These are phyloP conservation scores for Micronisus gabar DNA, from an alignment of 2,113 vertebrate species.

Conservation along the genomic window DNA sequence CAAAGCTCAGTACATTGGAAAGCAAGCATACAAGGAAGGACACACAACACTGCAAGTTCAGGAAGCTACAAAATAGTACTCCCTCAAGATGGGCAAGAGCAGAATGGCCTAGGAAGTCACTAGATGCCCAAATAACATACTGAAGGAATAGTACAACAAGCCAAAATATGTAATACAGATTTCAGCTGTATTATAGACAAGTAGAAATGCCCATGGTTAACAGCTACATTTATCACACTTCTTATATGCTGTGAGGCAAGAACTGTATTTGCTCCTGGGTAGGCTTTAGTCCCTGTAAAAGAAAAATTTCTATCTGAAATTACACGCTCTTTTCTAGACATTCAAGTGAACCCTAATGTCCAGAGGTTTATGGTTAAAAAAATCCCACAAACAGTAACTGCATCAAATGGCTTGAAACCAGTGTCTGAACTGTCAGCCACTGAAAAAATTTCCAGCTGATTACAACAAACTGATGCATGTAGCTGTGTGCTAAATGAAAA, in stretches of 20 bases:
- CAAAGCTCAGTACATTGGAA: not conserved
- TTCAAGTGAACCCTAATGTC: not conserved
- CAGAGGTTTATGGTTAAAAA: not conserved
- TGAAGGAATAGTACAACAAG: not conserved
- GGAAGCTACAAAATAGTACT: not conserved
- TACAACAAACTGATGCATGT: not conserved
- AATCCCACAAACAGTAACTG: not conserved
- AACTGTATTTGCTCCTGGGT: not conserved
- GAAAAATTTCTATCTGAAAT: not conserved
- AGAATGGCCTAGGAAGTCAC: not conserved
- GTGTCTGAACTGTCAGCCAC: not conserved
- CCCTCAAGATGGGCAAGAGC: not conserved
- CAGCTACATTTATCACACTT: not conserved
- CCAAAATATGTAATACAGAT: not conserved
- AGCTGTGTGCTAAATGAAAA: not conserved
- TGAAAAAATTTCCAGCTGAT: not conserved
- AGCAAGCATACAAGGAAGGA: not conserved
- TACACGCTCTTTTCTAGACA: not conserved
- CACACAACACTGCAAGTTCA: not conserved
- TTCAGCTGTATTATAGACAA: not conserved
- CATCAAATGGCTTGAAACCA: not conserved
- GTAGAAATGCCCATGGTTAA: not conserved
- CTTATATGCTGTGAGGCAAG: not conserved
- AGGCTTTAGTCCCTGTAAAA: not conserved
- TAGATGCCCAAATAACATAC: not conserved